These are phyloP conservation scores for Ips typographus DNA, from an alignment of 1,140 invertebrate genomes.

Conservation along the genomic window DNA sequence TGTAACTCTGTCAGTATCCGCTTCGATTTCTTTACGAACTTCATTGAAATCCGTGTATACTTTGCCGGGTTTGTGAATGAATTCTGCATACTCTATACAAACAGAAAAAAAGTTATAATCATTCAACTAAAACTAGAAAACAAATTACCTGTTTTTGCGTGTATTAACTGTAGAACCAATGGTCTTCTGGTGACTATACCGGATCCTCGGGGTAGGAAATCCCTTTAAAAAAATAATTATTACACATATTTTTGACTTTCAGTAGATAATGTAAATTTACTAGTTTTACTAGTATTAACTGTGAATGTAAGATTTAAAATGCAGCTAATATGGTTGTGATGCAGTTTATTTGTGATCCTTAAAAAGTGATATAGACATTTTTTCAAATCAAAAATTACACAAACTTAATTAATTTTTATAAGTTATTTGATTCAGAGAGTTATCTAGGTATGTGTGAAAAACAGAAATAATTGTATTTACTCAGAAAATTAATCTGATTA, in stretches of 20 bases:
- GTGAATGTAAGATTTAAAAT: no score
- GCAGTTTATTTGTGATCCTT: no score
- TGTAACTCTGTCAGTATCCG: constrained; percentile 95
- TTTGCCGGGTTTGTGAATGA: constrained; percentile 96
- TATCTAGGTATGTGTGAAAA: no score
- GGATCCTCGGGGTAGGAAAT: constrained; percentile 93
- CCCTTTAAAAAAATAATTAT: constrained; percentile 64
- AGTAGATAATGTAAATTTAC: no score
- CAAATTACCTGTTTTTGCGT: constrained; percentile 76
- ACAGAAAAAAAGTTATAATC: background rate
- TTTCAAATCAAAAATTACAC: no score
- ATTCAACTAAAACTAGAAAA: constrained; percentile 7
- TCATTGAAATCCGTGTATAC: constrained; percentile 96
- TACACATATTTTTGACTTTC: background rate
- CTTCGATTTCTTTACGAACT: constrained; percentile 97
- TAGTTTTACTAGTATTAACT: no score
- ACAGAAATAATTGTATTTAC: no score
- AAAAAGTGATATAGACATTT: no score
- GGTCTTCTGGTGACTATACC: constrained; percentile 98
- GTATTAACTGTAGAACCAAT: constrained; percentile 94
- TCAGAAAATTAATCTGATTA: no score
- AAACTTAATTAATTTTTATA: no score
- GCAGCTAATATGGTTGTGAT: no score
- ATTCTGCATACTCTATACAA: constrained; percentile 90
- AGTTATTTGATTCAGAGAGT: no score